Conservation (phyloP, 2,888 invertebrate species). For the Lithophane socia region DNA sequence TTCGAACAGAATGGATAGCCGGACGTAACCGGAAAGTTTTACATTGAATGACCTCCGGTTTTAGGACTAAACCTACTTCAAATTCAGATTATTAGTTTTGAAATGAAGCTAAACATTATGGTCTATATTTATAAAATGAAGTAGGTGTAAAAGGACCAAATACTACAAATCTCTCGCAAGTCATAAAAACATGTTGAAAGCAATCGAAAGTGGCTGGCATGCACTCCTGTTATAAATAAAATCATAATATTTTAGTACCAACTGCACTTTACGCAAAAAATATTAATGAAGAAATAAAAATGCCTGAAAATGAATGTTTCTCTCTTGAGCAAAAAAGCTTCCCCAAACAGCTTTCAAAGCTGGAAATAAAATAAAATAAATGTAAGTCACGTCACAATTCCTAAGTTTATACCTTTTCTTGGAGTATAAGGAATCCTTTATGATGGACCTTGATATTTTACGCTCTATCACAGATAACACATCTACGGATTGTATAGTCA, state of each 20-base stretch:
- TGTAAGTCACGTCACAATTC: slow-evolving; percentile 7
- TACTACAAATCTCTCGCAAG: slow-evolving; percentile 20
- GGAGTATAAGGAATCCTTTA: slow-evolving; percentile 14
- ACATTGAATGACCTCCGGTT: neutral
- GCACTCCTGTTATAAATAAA: slow-evolving; percentile 35
- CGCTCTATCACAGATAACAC: slow-evolving; percentile 6
- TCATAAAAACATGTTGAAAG: slow-evolving; percentile 28
- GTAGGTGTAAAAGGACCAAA: neutral
- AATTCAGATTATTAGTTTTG: neutral
- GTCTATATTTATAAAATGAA: neutral
- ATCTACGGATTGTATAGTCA: slow-evolving; percentile 33
- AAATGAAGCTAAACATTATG: neutral
- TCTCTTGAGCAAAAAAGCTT: neutral
- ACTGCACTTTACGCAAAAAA: slow-evolving; percentile 28
- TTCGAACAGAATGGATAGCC: neutral
- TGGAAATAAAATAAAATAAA: slow-evolving; percentile 34
- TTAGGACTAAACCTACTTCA: neutral
- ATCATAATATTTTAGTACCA: slow-evolving; percentile 24
- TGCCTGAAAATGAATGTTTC: neutral
- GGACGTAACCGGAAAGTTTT: neutral
- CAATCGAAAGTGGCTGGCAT: slow-evolving; percentile 16
- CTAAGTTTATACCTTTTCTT: slow-evolving; percentile 18
- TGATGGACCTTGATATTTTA: slow-evolving; percentile 23
- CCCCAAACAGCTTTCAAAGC: neutral
- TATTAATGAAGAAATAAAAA: neutral